A percentile compares a stretch with the other conserved stretches of the same genome.
These are phyloP conservation scores for Zaprionus tsacasi DNA, from an alignment of 1,140 invertebrate species.

Conservation along the genomic window DNA sequence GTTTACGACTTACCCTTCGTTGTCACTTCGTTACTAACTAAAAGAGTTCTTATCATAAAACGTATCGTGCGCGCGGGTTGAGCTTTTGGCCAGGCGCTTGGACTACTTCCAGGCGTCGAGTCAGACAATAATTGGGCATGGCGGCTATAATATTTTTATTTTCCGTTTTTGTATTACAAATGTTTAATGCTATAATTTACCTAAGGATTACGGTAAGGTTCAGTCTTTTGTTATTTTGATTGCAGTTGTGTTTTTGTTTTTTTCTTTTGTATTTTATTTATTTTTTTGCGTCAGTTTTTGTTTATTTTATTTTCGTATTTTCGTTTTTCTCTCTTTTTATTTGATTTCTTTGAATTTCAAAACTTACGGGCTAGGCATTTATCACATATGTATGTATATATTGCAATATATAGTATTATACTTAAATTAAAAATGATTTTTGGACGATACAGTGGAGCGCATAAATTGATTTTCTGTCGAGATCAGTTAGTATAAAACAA, in stretches of 20 bases:
- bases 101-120: slow-evolving; percentile 64
- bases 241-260: neutral
- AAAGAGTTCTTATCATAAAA: slow-evolving; percentile 60
- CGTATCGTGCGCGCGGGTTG: slow-evolving; percentile 31
- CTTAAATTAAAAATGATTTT: slow-evolving; percentile 74
- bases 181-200: slow-evolving; percentile 69
- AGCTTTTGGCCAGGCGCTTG: slow-evolving; percentile 56
- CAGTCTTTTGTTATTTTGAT: slow-evolving; percentile 54
- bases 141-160: slow-evolving; percentile 70
- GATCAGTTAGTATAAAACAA: slow-evolving; percentile 70
- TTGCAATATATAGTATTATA: slow-evolving; percentile 58
- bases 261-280: slow-evolving; percentile 9
- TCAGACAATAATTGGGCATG: slow-evolving; percentile 67
- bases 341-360: slow-evolving; percentile 56
- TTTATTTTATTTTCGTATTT: slow-evolving; percentile 27
- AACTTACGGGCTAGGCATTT: slow-evolving; percentile 61
- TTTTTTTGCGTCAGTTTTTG: slow-evolving; percentile 32
- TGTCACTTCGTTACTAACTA: slow-evolving; percentile 73
- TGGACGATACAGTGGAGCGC: slow-evolving; percentile 75
- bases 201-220: slow-evolving; percentile 60
- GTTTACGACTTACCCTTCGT: slow-evolving; percentile 73
- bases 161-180: slow-evolving; percentile 66
- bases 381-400: slow-evolving; percentile 36
- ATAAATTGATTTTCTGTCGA: slow-evolving; percentile 33
- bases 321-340: slow-evolving; percentile 38